phyloP scores from a whole-genome alignment of 2,113 vertebrate species.

The Oceanites oceanicus region DNA sequence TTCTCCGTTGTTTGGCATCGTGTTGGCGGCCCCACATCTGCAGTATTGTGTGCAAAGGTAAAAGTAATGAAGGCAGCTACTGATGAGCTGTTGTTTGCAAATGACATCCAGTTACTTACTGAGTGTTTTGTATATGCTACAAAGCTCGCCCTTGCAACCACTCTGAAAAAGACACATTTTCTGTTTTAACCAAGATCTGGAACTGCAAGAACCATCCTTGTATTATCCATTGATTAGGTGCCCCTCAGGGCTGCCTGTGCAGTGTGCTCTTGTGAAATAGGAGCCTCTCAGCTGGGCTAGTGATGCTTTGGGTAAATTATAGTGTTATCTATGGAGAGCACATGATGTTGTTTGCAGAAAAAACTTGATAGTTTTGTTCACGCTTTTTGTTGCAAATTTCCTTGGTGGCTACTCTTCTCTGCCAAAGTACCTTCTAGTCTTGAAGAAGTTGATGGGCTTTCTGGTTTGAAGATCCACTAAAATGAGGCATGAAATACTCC shows the following conservation, averaged over 20 bases:
- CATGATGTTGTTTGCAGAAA: not conserved
- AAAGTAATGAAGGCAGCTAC: not conserved
- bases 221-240: not conserved
- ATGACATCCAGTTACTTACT: not conserved
- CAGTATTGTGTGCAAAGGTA: not conserved
- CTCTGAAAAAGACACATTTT: not conserved
- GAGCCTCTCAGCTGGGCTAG: not conserved
- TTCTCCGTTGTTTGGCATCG: not conserved
- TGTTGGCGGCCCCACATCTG: not conserved
- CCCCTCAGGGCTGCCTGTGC: not conserved
- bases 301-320: constrained; percentile 3
- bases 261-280: not conserved
- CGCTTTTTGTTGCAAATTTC: not conserved
- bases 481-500: not conserved
- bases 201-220: not conserved
- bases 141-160: not conserved
- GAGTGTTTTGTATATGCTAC: not conserved
- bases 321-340: not conserved
- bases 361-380: not conserved
- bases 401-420: constrained; percentile 5
- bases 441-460: constrained; percentile 15
- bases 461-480: constrained; percentile 14
- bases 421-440: not conserved
- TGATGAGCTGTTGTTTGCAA: not conserved
- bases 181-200: not conserved